phyloP scores from a whole-genome alignment of 2,113 vertebrate genomes.

The Aleadryas rufinucha region DNA sequence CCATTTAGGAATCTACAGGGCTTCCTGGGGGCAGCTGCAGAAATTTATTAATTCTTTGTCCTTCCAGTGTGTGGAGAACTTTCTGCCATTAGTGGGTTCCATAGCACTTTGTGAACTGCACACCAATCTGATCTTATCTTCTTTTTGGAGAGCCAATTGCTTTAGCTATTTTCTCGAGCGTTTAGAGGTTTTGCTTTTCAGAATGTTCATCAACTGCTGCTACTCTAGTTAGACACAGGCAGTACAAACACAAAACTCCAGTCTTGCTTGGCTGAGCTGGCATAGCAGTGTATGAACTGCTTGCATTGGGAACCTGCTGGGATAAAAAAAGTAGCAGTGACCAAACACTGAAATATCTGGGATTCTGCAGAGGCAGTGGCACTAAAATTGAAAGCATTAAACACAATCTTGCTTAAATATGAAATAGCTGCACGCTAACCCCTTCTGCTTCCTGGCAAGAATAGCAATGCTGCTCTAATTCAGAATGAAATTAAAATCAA shows the following conservation, averaged over 20 bases:
- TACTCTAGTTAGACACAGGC: neutral
- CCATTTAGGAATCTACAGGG: neutral
- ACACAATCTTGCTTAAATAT: neutral
- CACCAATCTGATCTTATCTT: neutral
- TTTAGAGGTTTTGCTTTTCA: neutral
- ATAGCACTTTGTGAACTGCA: neutral
- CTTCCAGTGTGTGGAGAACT: neutral
- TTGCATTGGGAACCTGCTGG: neutral
- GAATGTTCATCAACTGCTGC: neutral
- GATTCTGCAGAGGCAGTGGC: neutral
- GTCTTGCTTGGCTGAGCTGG: slow-evolving; percentile 16
- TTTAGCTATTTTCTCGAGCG: neutral
- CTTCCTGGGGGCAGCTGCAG: neutral
- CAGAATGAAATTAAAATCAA: slow-evolving; percentile 7
- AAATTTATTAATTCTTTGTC: neutral
- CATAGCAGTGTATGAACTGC: neutral
- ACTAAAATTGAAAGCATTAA: neutral
- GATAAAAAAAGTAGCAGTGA: neutral
- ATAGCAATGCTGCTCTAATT: neutral
- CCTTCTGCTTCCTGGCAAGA: neutral
- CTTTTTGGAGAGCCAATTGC: neutral
- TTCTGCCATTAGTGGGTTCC: neutral
- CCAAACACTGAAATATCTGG: neutral
- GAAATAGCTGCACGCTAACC: neutral
- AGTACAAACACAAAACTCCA: neutral